Evolutionary conservation across 2,113 vertebrate species (phyloP), one percentile per base, ranked within the genome.

Genomic region (Tragelaphus scriptus): DNA sequence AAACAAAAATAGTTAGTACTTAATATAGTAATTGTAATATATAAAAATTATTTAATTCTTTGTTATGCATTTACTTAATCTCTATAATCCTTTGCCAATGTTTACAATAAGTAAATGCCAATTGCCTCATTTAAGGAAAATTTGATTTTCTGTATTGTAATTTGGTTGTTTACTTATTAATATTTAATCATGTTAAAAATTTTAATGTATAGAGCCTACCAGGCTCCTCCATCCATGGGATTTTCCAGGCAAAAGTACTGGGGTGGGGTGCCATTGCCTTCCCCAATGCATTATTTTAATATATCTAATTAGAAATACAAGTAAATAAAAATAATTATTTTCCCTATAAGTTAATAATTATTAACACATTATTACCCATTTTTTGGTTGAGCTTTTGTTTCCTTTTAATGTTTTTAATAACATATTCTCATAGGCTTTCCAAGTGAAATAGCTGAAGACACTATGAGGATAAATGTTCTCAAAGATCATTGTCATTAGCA

Each of bases 321-420:
- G 13, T 44, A 96, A 96, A 44, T 96, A 89, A 91, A 89, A 95
- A 51, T 49, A 84, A 85, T 92, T 82, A 84, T 71, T 82, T 96
- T 14, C 87, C 17, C 82, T 89, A 58, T 0, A 71, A 95, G 23
- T 77, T 82, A 56, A 23, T 85, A 75, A 79, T 51, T 90, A 47
- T 47, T 61, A 56, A 61, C 17, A 8, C 0, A 91, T 56, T 28
- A 49, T n/a, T 92, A 40, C 30, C 21, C 13, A 25, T 59, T 55
- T 58, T 75, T 63, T 36, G 49, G 21, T 5, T 85, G 8, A 51
- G 5, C 36, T 26, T 96, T 71, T 82, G 2, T 89, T 86, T 85
- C 59, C 36, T 95, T 91, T 93, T 25, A 36, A 68, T 90, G n/a
- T 80, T 96, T 85, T 89, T 28, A 75, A 84, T 49, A 90, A 49